Evolutionary conservation across 1,140 invertebrate genomes (phyloP), one percentile per base, ranked within the genome.

Genomic region (Drosophila pruinosa): DNA sequence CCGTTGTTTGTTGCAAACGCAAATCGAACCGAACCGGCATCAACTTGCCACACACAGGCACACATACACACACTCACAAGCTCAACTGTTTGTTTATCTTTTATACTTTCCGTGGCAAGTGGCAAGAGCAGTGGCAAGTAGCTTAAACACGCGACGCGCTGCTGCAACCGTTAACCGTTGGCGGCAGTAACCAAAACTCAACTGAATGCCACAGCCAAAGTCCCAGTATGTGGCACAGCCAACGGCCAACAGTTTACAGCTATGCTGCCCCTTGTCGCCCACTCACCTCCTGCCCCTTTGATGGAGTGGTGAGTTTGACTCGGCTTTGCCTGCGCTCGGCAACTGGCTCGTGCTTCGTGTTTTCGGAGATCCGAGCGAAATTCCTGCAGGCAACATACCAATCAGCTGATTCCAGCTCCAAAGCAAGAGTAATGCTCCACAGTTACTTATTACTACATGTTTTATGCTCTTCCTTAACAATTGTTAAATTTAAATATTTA

Each of bases 171-270:
- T 63, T 59, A 76, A 88, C 82, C 82, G 83, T 82, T 88, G 71
- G 75, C 82, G 78, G 72, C 78, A 78, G 74, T 82, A 78, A 82
- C 78, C 82, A 88, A 88, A 88, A 88, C 82, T 88, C 82, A 88
- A 88, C 83, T 88, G 83, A 88, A 78, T 21, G 56, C 15, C 53
- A 28, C 24, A 68, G 28, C 19, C 24, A 10, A 22, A n/a, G 2
- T 41, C 36, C 24, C 8, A 38, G 59, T 38, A n/a, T 12, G 21
- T 24, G 36, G 56, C 52, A 22, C 14, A 56, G 61, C 38, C 45
- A 38, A 63, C 45, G 24, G 47, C 56, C 48, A 64, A 67, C 52
- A 39, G 63, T 58, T 56, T 57, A 72, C 53, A 72, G 76, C 22
- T 74, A 59, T 58, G 71, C 50, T 53, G 36, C 39, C 4, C 3